Conservation (phyloP, 1,140 invertebrate genomes). For the Lasioglossum baleicum region DNA sequence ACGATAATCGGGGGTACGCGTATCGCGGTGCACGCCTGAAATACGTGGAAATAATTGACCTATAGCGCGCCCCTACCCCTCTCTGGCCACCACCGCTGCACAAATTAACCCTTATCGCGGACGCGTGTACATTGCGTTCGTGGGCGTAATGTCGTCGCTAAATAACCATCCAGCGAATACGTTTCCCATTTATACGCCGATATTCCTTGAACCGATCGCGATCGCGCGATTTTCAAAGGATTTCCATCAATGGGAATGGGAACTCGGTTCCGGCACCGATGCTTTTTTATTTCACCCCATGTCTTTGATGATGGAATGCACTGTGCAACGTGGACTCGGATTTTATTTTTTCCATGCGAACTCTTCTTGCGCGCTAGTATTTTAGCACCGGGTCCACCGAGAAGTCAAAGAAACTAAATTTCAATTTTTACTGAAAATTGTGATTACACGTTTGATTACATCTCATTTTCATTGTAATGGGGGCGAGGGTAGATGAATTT, state of each 20-base stretch:
- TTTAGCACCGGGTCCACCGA: too few relatives aligned
- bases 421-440: too few relatives aligned
- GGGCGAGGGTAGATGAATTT: too few relatives aligned
- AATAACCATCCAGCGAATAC: slow-evolving; percentile 52
- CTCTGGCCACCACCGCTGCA: slow-evolving; percentile 8
- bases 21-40: slow-evolving; percentile 49
- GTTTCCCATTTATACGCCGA: slow-evolving; percentile 18
- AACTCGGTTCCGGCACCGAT: neutral
- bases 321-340: neutral
- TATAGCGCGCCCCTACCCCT: slow-evolving; percentile 40
- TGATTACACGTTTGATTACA: too few relatives aligned
- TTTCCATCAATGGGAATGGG: slow-evolving; percentile 45
- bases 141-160: slow-evolving; percentile 63
- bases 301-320: neutral
- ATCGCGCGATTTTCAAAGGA: slow-evolving; percentile 37
- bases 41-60: slow-evolving; percentile 71
- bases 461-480: too few relatives aligned
- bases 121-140: slow-evolving; percentile 47
- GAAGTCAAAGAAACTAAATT: too few relatives aligned
- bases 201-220: slow-evolving; percentile 6
- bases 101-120: slow-evolving; percentile 71
- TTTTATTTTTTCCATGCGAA: too few relatives aligned
- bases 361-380: too few relatives aligned
- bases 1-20: slow-evolving; percentile 55
- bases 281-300: neutral